Base-by-base conservation (phyloP, 1,140 invertebrate species). In the Dendrolimus kikuchii region DNA sequence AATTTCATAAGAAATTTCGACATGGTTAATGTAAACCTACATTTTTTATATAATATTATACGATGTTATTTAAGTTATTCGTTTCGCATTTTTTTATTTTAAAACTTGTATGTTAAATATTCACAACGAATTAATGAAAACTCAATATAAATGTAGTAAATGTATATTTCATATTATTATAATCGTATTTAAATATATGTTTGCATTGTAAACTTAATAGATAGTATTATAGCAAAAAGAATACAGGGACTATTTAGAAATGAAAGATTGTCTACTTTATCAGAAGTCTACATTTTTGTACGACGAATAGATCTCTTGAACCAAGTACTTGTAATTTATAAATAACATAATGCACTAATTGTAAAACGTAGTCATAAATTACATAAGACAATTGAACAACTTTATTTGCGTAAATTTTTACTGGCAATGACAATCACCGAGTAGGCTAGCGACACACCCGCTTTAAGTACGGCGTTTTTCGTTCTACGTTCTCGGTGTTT, bases 221-320 rank as follows among this genome's bases (percentile, higher is more conserved):
- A 38, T n/a, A 36, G 39, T 54, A 56, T 57, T 23, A 52, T 62
- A 62, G 55, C 53, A 67, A 71, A 63, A 64, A 64, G 61, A 68
- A 67, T 79, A 79, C 76, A 79, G 74, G 76, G 76, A 79, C 64
- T 76, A 66, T 68, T 71, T 69, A 71, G 65, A 73, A 64, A 57
- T 63, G 68, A 62, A 71, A 63, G 55, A 62, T 50, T 44, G 43
- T 57, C 57, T 63, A 62, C 53, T 59, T 60, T 66, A 59, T 64
- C 55, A 59, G 23, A 23, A 23, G 60, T 65, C 57, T 60, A 68
- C 57, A 60, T 41, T 71, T 65, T 68, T 72, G 51, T 66, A 71
- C 49, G 49, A 60, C 48, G 46, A 53, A 51, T 62, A 55, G 56
- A 62, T 66, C 55, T 61, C 60, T 65, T 47, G 55, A 57, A 71